Conservation (phyloP, 2,113 vertebrate genomes). For the Pangasianodon gigas region DNA sequence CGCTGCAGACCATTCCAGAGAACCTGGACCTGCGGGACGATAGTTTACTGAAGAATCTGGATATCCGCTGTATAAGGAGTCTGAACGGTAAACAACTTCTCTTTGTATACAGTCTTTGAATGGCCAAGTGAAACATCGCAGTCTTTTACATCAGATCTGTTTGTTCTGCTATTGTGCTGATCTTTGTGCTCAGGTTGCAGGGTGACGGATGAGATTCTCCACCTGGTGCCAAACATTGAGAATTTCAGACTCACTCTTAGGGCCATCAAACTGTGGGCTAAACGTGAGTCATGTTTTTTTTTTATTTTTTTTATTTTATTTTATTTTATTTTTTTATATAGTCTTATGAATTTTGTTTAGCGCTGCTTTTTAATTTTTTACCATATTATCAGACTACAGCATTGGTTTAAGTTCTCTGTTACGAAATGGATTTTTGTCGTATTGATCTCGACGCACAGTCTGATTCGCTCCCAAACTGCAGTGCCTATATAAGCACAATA, state of each 20-base stretch:
- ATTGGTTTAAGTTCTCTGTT: neutral
- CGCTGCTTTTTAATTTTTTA: neutral
- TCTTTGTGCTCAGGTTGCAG: slow-evolving; percentile 80
- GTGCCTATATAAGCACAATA: neutral
- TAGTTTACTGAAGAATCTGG: slow-evolving; percentile 83
- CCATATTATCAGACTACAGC: neutral
- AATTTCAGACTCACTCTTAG: slow-evolving; percentile 90
- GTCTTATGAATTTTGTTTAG: neutral
- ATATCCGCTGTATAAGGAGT: slow-evolving; percentile 87
- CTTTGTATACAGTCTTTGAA: neutral
- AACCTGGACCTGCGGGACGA: slow-evolving; percentile 86
- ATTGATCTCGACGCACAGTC: neutral
- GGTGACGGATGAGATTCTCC: slow-evolving; percentile 90
- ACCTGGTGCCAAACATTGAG: slow-evolving; percentile 88
- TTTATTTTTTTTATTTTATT: neutral
- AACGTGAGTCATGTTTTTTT: slow-evolving; percentile 78
- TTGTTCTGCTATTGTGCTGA: neutral
- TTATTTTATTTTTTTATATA: neutral
- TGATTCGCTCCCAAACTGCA: neutral
- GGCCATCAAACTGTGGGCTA: slow-evolving; percentile 93
- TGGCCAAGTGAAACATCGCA: neutral
- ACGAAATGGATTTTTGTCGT: neutral
- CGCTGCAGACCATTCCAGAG: slow-evolving; percentile 85
- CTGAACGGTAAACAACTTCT: slow-evolving; percentile 79
- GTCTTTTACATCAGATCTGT: neutral